These are phyloP conservation scores for Lepus oiostolus DNA, from an alignment of 2,797 vertebrate species.

Conservation along the genomic window DNA sequence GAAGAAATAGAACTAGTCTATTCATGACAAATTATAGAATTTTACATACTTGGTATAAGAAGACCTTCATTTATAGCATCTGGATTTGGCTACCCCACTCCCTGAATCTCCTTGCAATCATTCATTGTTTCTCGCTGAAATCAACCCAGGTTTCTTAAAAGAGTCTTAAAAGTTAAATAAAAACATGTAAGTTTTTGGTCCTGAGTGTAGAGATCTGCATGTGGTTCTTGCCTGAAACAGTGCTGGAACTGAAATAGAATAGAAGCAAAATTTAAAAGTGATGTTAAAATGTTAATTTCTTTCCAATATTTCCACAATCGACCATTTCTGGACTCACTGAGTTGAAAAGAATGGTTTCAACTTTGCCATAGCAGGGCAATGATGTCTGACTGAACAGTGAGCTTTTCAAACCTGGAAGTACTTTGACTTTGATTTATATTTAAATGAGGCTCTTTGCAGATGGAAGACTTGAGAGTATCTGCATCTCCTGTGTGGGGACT, in stretches of 20 bases:
- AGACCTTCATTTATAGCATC: neutral
- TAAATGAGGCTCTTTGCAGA: constrained; percentile 68
- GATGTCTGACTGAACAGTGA: constrained; percentile 37
- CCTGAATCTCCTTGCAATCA: neutral
- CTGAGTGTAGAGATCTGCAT: constrained; percentile 4
- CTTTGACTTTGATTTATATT: constrained; percentile 81
- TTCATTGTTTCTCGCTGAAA: constrained; percentile 38
- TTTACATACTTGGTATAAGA: neutral
- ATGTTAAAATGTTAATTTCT: constrained; percentile 83
- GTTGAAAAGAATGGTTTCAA: constrained; percentile 75
- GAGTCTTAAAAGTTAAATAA: constrained; percentile 73
- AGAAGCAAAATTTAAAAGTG: constrained; percentile 57
- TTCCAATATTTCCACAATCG: constrained; percentile 66
- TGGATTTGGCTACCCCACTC: neutral
- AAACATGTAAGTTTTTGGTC: constrained; percentile 56
- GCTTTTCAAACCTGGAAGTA: constrained; percentile 70
- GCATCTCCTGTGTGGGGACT: neutral
- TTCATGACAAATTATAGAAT: neutral
- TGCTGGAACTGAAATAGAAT: constrained; percentile 66
- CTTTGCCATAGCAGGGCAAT: constrained; percentile 42
- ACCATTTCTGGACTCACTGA: constrained; percentile 70
- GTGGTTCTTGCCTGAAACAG: constrained; percentile 48
- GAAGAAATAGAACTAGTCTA: neutral
- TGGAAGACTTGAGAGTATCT: constrained; percentile 30
- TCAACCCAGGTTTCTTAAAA: neutral